Conservation (phyloP, 2,797 vertebrate species). For the Novumbra hubbsi region DNA sequence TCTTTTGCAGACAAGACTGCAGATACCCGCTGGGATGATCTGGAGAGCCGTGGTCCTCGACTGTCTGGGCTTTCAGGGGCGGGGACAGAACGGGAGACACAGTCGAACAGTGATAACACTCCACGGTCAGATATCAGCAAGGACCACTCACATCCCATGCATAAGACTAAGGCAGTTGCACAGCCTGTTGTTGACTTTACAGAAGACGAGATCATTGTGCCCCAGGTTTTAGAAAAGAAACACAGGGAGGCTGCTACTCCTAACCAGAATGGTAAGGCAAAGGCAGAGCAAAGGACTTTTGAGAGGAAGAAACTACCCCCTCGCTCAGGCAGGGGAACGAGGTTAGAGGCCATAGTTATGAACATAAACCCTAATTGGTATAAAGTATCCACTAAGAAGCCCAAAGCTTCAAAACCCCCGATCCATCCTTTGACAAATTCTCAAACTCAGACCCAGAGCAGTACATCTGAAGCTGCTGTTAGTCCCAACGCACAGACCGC, state of each 20-base stretch:
- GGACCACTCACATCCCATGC: conserved; percentile 26
- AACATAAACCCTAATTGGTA: conserved; percentile 71
- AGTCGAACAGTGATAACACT: conserved; percentile 25
- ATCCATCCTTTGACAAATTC: background rate
- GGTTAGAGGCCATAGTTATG: conserved; percentile 74
- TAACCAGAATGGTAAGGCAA: conserved; percentile 56
- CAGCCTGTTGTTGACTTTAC: conserved; percentile 51
- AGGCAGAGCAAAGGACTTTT: conserved; percentile 46
- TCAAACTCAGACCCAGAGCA: background rate
- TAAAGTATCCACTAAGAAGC: conserved; percentile 61
- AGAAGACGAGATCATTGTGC: conserved; percentile 35
- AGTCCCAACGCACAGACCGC: conserved; percentile 3
- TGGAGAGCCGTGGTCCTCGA: conserved; percentile 31
- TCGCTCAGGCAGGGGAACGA: conserved; percentile 66
- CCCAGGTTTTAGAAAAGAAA: conserved; percentile 38
- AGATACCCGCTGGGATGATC: conserved; percentile 29
- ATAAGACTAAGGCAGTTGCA: conserved; percentile 19
- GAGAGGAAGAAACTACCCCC: conserved; percentile 65
- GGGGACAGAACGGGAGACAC: conserved; percentile 7
- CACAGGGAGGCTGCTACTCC: conserved; percentile 21
- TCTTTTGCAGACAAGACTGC: conserved; percentile 36
- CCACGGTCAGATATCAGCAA: conserved; percentile 35
- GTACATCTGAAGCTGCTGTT: background rate
- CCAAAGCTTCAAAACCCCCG: conserved; percentile 35
- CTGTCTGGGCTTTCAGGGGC: conserved; percentile 4